Percentiles rank a stretch among this genome's conserved stretches.
phyloP scores from a whole-genome alignment of 1,140 invertebrate species.

The Pogonognathellus flavescens region DNA sequence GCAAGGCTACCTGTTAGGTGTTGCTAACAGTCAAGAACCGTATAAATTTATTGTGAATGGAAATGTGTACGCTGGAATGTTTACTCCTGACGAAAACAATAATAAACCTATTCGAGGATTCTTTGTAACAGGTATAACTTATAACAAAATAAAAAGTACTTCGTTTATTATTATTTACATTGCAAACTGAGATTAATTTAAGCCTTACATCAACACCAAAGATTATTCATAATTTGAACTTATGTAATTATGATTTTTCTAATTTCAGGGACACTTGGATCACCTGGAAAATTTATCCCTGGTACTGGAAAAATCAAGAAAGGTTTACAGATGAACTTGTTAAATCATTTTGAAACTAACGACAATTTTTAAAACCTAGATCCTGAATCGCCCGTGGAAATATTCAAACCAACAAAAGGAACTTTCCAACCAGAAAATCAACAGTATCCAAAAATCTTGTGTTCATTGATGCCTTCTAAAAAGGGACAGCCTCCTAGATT shows the following conservation, averaged over 20 bases:
- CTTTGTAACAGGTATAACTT: neutral
- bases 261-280: neutral
- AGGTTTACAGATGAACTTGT: no score
- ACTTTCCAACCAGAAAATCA: neutral
- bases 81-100: neutral
- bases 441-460: neutral
- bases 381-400: neutral
- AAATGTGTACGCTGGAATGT: neutral
- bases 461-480: neutral
- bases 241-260: no score
- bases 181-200: no score
- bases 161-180: no score
- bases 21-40: neutral
- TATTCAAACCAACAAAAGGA: neutral
- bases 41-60: neutral
- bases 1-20: neutral
- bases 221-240: no score
- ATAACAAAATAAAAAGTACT: no score
- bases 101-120: neutral
- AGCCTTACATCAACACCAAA: no score
- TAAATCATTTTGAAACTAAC: no score
- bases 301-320: neutral
- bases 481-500: constrained; percentile 1
- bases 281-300: constrained; percentile 1
- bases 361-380: neutral